A percentile compares a stretch with the other conserved stretches of the same genome.
Conservation (phyloP, 1,140 invertebrate species). For the Glossosoma conforme region DNA sequence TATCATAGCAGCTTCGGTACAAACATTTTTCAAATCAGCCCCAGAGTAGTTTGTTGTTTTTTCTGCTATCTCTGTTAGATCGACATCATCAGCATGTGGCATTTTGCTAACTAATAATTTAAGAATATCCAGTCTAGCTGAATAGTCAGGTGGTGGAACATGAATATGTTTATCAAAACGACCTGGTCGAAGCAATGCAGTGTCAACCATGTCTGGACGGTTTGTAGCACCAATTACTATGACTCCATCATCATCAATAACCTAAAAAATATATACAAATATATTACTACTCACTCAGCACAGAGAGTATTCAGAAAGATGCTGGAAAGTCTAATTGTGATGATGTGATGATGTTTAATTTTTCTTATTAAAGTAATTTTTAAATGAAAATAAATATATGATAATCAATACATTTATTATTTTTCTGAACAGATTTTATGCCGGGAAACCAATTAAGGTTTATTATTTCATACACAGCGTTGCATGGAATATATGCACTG, state of each 20-base stretch:
- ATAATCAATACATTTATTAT: too few species aligned
- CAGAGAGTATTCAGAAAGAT: too few species aligned
- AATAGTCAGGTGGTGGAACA: constrained; percentile 65
- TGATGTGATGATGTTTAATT: too few species aligned
- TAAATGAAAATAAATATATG: too few species aligned
- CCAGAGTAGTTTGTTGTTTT: constrained; percentile 67
- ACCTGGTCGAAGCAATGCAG: constrained; percentile 70
- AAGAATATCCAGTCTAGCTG: constrained; percentile 58
- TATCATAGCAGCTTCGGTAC: constrained; percentile 65
- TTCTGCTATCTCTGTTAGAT: constrained; percentile 54
- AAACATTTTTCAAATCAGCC: constrained; percentile 69
- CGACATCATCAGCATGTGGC: constrained; percentile 56
- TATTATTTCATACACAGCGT: too few species aligned
- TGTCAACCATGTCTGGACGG: constrained; percentile 73
- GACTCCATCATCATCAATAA: constrained; percentile 40
- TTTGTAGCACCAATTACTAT: constrained; percentile 73
- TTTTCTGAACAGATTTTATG: too few species aligned
- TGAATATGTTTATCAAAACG: constrained; percentile 70
- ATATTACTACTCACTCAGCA: too few species aligned
- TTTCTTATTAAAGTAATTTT: too few species aligned
- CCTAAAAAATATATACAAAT: too few species aligned
- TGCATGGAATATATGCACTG: too few species aligned
- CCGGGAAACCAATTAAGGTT: too few species aligned
- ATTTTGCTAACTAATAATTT: constrained; percentile 55
- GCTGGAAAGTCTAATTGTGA: too few species aligned